Percentiles rank a stretch among this genome's conserved stretches.
Conservation (phyloP, 2,797 vertebrate genomes). For the Sebastiscus tertius region DNA sequence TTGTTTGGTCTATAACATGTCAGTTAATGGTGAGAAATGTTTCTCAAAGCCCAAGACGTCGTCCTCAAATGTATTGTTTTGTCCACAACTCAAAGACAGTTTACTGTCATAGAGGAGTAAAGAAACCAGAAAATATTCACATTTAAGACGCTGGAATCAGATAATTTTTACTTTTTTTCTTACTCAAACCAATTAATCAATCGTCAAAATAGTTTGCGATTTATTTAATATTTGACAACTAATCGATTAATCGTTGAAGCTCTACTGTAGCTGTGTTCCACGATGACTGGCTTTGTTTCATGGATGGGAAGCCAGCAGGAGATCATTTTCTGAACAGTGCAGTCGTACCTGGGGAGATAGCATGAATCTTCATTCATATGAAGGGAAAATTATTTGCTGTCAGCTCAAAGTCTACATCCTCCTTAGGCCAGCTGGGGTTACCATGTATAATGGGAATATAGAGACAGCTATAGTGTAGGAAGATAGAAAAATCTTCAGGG, state of each 20-base stretch:
- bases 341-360: neutral
- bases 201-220: too few relatives aligned
- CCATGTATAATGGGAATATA: neutral
- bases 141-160: too few relatives aligned
- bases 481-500: conserved; percentile 16
- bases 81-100: too few relatives aligned
- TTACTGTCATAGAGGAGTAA: too few relatives aligned
- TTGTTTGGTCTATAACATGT: too few relatives aligned
- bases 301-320: neutral
- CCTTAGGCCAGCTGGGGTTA: neutral
- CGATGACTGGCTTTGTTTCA: neutral
- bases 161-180: accelerated
- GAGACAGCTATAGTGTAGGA: neutral
- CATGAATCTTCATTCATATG: neutral
- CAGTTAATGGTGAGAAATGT: too few relatives aligned
- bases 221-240: too few relatives aligned
- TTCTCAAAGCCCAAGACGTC: too few relatives aligned
- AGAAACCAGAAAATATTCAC: too few relatives aligned
- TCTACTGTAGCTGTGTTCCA: neutral
- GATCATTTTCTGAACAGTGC: neutral
- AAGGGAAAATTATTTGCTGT: conserved; percentile 7
- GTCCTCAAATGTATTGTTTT: too few relatives aligned
- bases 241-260: too few relatives aligned
- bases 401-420: conserved; percentile 12
- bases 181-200: too few relatives aligned